phyloP scores from a whole-genome alignment of 2,888 invertebrate species.

The Alentia gelatinosa region DNA sequence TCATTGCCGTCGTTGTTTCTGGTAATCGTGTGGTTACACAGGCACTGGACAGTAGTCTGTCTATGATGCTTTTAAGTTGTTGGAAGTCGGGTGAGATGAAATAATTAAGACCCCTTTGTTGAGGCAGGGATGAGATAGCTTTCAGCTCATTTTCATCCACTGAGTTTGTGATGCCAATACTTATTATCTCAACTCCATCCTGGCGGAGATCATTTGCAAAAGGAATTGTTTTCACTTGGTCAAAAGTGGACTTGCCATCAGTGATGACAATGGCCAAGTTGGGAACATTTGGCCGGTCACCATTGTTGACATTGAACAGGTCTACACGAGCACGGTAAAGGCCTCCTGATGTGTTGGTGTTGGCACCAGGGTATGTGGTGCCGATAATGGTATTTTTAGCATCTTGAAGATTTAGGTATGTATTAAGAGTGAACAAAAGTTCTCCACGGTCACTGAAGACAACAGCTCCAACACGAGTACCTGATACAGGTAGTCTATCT shows the following conservation, averaged over 20 bases:
- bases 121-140: slow-evolving; percentile 48
- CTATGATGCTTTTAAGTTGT: slow-evolving; percentile 6
- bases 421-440: not conserved
- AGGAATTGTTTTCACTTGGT: slow-evolving; percentile 4
- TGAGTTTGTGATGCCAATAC: slow-evolving; percentile 31
- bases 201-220: not conserved
- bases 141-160: slow-evolving; percentile 29
- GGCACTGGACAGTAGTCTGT: not conserved
- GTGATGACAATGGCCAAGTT: slow-evolving; percentile 54
- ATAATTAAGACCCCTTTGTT: slow-evolving; percentile 27
- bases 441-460: not conserved
- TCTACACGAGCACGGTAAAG: not conserved
- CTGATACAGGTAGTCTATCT: not conserved
- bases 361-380: slow-evolving; percentile 55
- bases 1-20: not conserved
- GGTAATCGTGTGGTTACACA: slow-evolving; percentile 10
- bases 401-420: not conserved
- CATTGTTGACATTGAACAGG: slow-evolving; percentile 22
- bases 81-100: slow-evolving; percentile 49
- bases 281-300: slow-evolving; percentile 20
- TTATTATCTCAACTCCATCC: not conserved
- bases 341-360: slow-evolving; percentile 44
- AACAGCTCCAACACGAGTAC: slow-evolving; percentile 27
- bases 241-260: slow-evolving; percentile 59
- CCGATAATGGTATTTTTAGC: slow-evolving; percentile 30